Conservation (phyloP, 2,888 invertebrate genomes). For the Caenorhabditis angaria region DNA sequence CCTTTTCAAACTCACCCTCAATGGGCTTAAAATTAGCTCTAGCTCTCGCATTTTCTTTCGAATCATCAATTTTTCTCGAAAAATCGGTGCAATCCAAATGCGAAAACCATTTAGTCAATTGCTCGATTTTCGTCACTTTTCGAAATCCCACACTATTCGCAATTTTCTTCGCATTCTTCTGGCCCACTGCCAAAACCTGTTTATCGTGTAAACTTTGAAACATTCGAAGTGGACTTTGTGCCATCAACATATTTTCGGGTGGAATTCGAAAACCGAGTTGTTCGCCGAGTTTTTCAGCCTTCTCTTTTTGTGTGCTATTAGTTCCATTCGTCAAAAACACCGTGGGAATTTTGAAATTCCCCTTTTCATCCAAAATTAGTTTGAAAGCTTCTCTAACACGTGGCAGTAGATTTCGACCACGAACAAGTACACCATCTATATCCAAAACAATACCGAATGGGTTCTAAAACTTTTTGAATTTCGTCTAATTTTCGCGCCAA, state of each 20-base stretch:
- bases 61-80: constrained; percentile 63
- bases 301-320: constrained; percentile 76
- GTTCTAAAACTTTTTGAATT: constrained; percentile 27
- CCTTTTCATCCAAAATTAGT: constrained; percentile 75
- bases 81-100: constrained; percentile 78
- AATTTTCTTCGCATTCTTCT: constrained; percentile 77
- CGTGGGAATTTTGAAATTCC: constrained; percentile 78
- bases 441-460: constrained; percentile 79
- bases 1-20: constrained; percentile 17
- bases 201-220: constrained; percentile 78
- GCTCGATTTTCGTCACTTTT: constrained; percentile 77
- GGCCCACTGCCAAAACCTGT: constrained; percentile 78
- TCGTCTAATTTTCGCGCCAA: no score
- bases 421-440: constrained; percentile 79
- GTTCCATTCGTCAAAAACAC: constrained; percentile 80
- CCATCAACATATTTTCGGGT: constrained; percentile 76
- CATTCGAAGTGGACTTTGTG: constrained; percentile 78
- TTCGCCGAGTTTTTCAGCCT: constrained; percentile 77
- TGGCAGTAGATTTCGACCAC: constrained; percentile 78
- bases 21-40: constrained; percentile 47
- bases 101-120: constrained; percentile 77
- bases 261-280: constrained; percentile 75
- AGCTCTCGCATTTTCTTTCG: constrained; percentile 35
- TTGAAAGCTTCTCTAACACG: constrained; percentile 77
- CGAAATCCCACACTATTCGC: constrained; percentile 77